Evolutionary conservation across 2,888 invertebrate species (phyloP).

Genomic region (Drosophila nr. fundita): DNA sequence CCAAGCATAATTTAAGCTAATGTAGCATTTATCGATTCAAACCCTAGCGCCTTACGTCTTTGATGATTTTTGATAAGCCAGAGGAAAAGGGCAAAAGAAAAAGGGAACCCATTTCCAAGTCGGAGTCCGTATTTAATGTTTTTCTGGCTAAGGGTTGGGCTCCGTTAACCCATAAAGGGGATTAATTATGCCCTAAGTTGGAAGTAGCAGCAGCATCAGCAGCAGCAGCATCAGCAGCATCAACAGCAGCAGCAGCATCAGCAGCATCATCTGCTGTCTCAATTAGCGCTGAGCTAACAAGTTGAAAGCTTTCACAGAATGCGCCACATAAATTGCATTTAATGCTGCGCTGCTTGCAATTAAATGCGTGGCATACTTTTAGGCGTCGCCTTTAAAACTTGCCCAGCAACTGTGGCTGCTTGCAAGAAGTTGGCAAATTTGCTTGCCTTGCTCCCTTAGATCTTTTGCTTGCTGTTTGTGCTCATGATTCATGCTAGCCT

Average conservation of each 20-base stretch:
- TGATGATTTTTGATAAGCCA: constrained; percentile 48
- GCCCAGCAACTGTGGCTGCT: constrained; percentile 3
- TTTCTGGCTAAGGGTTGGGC: constrained; percentile 11
- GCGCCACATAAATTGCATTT: constrained; percentile 59
- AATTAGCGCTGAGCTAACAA: constrained; percentile 50
- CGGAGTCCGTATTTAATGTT: constrained; percentile 14
- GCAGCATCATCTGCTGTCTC: constrained; percentile 29
- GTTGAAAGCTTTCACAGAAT: constrained; percentile 39
- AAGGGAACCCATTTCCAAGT: not conserved
- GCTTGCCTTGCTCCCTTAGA: constrained; percentile 29
- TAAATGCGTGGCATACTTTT: constrained; percentile 43
- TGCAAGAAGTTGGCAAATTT: constrained; percentile 18
- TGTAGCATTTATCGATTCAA: constrained; percentile 26
- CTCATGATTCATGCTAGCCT: constrained; percentile 54
- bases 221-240: constrained; percentile 2
- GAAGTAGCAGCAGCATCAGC: constrained; percentile 22
- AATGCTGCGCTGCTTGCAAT: constrained; percentile 45
- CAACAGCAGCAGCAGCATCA: not conserved
- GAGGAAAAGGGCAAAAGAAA: constrained; percentile 16
- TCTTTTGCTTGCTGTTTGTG: constrained; percentile 41
- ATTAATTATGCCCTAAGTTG: constrained; percentile 66
- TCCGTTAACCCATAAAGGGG: constrained; percentile 28
- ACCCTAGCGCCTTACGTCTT: constrained; percentile 22
- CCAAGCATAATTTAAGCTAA: not conserved
- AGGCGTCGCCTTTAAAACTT: constrained; percentile 21